Evolutionary conservation across 2,888 invertebrate genomes (phyloP), one percentile per base, ranked within the genome.

Genomic region (Mythimna ferrago): DNA sequence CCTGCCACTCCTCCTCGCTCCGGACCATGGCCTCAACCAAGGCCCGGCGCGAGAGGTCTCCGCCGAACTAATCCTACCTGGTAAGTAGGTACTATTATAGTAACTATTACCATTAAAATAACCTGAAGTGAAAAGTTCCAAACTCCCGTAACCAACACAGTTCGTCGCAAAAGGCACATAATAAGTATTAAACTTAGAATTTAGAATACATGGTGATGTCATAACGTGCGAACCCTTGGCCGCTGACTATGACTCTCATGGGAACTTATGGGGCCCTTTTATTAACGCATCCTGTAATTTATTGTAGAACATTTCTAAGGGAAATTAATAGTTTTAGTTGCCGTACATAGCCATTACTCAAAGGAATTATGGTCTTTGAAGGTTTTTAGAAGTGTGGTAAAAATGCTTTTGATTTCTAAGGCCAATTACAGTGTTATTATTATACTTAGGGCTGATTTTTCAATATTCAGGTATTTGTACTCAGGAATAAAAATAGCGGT

Each of bases 201-300:
- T 67, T 56, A 41, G 69, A 44, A 76, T 53, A 56, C 26, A 70
- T 48, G 58, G n/a, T 48, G 70, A 38, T 68, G 54, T 44, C 44
- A 71, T 58, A 64, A 35, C 48, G 32, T 61, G n/a, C 53, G 10
- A 38, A 56, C 38, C 53, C 9, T 44, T 66, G 48, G 63, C 1
- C 48, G 35, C 53, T 54, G 48, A 41, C 48, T 60, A 77, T 48
- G 76, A 64, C 48, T 56, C 78, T 71, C 71, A 41, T 51, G 64
- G 77, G 76, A 54, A 71, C 71, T 56, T 16, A 71, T 38, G 21
- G 32, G 38, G 32, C n/a, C 54, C 77, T 71, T 64, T 76, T 71
- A 76, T 32, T 64, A 71, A 65, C 38, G 32, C 60, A 60, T 64
- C 48, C 71, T 48, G 3, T 76, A 64, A 77, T 77, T 64, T 71